A percentile compares a stretch with the other conserved stretches of the same genome.
These are phyloP conservation scores for Coilia nasus DNA, from an alignment of 2,797 vertebrate genomes.

Conservation along the genomic window DNA sequence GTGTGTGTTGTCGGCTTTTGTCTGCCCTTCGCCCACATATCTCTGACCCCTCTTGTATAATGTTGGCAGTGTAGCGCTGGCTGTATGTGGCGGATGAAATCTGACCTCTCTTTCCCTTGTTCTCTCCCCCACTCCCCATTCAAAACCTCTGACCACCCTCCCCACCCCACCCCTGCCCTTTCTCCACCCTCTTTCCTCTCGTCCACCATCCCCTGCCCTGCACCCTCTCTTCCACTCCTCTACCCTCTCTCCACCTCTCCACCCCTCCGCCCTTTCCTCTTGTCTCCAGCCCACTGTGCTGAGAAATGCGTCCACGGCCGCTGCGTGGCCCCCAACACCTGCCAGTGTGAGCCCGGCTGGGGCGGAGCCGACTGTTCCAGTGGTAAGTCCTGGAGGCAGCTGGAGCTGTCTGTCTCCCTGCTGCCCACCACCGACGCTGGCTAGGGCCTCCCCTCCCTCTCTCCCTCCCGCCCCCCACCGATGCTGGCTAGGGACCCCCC, in stretches of 20 bases:
- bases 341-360: conserved; percentile 98
- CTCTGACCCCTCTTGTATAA: neutral
- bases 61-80: conserved; percentile 13
- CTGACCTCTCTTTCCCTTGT: conserved; percentile 56
- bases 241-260: conserved; percentile 41
- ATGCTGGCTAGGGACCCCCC: too few relatives aligned
- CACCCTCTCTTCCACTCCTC: conserved; percentile 45
- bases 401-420: conserved; percentile 71
- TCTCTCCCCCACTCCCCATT: conserved; percentile 59
- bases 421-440: conserved; percentile 27
- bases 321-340: conserved; percentile 96
- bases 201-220: conserved; percentile 50
- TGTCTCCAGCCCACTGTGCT: conserved; percentile 87
- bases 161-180: conserved; percentile 41
- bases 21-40: conserved; percentile 2
- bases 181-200: conserved; percentile 53
- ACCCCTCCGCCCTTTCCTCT: conserved; percentile 43
- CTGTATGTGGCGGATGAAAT: conserved; percentile 51
- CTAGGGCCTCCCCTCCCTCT: too few relatives aligned
- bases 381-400: conserved; percentile 87
- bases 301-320: conserved; percentile 95
- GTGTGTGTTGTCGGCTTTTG: conserved; percentile 38
- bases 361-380: conserved; percentile 96
- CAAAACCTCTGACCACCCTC: conserved; percentile 56
- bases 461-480: too few relatives aligned